phyloP scores from a whole-genome alignment of 1,140 invertebrate genomes.

The Maconellicoccus hirsutus region DNA sequence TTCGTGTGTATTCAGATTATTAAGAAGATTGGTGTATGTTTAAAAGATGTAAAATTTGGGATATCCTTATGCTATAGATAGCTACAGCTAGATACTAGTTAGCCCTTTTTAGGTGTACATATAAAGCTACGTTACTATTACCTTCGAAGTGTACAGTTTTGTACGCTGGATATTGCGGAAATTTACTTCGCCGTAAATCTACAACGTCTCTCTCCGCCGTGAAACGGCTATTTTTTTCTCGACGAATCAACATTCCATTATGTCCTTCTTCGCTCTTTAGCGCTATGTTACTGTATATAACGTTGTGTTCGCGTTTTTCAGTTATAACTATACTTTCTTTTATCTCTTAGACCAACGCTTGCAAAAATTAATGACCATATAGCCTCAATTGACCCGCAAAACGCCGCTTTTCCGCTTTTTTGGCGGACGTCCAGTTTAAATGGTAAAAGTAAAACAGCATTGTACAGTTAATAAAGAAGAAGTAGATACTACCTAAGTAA shows the following conservation, averaged over 20 bases:
- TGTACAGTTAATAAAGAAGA: neutral
- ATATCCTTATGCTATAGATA: neutral
- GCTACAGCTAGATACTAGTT: too few relatives aligned
- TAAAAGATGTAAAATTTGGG: neutral
- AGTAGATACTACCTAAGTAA: neutral
- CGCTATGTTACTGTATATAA: neutral
- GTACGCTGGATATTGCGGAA: neutral
- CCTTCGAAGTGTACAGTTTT: neutral
- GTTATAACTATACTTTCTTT: constrained; percentile 5
- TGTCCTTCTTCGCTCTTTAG: neutral
- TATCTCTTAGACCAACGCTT: neutral
- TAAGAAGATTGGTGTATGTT: too few relatives aligned
- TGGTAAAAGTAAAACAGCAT: neutral
- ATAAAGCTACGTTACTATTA: neutral
- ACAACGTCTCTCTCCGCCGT: neutral
- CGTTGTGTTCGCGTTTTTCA: neutral
- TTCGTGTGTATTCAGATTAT: neutral
- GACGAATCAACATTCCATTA: constrained; percentile 8
- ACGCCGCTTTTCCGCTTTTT: neutral
- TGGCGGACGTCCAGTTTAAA: neutral
- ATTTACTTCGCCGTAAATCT: constrained; percentile 3
- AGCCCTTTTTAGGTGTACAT: neutral
- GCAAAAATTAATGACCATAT: constrained; percentile 9
- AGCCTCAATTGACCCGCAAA: constrained; percentile 7
- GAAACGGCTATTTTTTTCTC: neutral